These are phyloP conservation scores for Bos taurus DNA, from an alignment of 2,113 vertebrate species.

Conservation along the genomic window ARS-UCD2.0 NC_037333.1:107719001-107719500, in stretches of 20 bases:
- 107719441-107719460: not conserved
- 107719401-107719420: not conserved
- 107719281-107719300: not conserved
- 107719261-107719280: not conserved
- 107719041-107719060: not conserved
- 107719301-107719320: not conserved
- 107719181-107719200: not conserved
- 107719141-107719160: not conserved
- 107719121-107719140: not conserved
- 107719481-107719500: not conserved
- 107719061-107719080: not conserved
- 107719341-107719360: not conserved
- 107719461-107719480: not conserved
- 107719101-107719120: not conserved
- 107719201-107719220: not conserved
- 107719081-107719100: not conserved
- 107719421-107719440: not conserved
- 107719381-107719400: not conserved
- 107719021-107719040: not conserved
- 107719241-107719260: not conserved
- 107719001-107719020: rapidly evolving
- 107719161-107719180: not conserved
- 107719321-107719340: not conserved
- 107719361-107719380: not conserved
- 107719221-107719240: not conserved